Base-by-base conservation (phyloP, 2,113 vertebrate genomes). In the Odocoileus virginianus region DNA sequence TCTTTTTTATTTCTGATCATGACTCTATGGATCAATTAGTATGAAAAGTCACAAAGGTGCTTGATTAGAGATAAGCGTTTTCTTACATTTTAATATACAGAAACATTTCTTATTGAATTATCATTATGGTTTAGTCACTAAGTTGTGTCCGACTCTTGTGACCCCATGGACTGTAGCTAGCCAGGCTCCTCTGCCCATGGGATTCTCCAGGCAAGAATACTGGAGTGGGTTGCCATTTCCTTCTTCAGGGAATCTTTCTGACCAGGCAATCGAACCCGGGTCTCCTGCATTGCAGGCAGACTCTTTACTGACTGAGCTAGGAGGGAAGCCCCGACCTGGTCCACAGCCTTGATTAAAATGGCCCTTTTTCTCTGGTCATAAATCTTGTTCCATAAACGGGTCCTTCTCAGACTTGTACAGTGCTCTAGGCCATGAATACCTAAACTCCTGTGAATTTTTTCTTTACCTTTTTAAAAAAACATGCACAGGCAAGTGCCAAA, bases 201-300 rank as follows among this genome's bases (percentile, higher is more conserved):
- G 28, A 61, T 33, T 33, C 14, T 61, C 60, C 28, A 15, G 60
- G 60, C 60, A 33, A 61, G 60, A 61, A 1, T 33, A 33, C 60
- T 16, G 28, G 28, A 61, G 60, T 61, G 60, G 28, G 28, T 61
- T 61, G 60, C 60, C 16, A 61, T 61, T 61, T 61, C 28, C 0
- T 61, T 61, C 60, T 61, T 14, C 6, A 64, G 15, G 60, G 60
- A 1, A 16, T 64, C 30, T 64, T 64, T 1, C 7, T 1, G 0
- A 64, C 60, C 6, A 5, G 33, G 60, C 0, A 16, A 0, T 33
- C 0, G 1, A 64, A 8, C 30, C 30, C 7, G 0, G 60, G 30
- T 64, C 60, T 64, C 60, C 30, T 33, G 60, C 60, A 33, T 64
- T 64, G 1, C 60, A 4, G 30, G 30, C 1, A 61, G 30, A 33